Conservation (phyloP, 2,888 invertebrate genomes). For the Himalopsyche japonica region DNA sequence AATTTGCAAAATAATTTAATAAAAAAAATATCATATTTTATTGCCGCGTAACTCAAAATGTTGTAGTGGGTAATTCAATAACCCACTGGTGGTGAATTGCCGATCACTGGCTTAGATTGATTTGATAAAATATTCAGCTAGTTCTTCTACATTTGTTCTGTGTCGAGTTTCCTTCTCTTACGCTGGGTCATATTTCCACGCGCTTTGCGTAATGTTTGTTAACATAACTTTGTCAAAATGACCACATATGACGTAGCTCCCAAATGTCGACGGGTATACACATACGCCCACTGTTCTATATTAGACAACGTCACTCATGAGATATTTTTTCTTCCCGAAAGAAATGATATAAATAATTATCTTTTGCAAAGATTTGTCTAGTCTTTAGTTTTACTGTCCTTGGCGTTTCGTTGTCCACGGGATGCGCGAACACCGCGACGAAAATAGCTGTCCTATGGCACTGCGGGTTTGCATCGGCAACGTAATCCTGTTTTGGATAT, state of each 20-base stretch:
- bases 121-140: too few relatives aligned
- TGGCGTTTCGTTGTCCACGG: not conserved
- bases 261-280: too few relatives aligned
- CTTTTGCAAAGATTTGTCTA: not conserved
- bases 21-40: too few relatives aligned
- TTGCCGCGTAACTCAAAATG: too few relatives aligned
- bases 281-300: not conserved
- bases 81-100: too few relatives aligned
- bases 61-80: too few relatives aligned
- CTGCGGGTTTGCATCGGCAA: not conserved
- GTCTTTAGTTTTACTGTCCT: not conserved
- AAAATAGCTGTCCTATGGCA: not conserved
- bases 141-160: not conserved
- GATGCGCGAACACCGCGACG: not conserved
- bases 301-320: not conserved
- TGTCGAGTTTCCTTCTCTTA: not conserved
- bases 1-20: too few relatives aligned
- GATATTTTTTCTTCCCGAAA: not conserved
- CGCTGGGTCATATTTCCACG: not conserved
- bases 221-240: not conserved
- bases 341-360: not conserved
- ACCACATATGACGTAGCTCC: not conserved
- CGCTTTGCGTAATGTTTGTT: not conserved
- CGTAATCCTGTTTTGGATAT: not conserved
- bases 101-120: too few relatives aligned